A percentile compares a stretch with the other conserved stretches of the same genome.
phyloP scores from a whole-genome alignment of 2,797 vertebrate species.

The Rhabdomys pumilio region DNA sequence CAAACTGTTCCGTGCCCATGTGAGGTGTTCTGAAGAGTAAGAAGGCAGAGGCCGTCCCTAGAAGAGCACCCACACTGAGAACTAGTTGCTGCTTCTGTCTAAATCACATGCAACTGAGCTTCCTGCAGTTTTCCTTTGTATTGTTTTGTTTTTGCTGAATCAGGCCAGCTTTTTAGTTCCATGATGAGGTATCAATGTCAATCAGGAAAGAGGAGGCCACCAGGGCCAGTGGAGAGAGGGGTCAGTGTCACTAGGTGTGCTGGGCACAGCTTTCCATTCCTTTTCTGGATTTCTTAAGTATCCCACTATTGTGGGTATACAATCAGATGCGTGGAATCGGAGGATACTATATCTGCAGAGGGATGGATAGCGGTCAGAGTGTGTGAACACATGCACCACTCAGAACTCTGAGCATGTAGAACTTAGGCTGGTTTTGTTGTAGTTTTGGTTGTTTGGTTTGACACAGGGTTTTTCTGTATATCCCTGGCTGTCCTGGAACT shows the following conservation, averaged over 20 bases:
- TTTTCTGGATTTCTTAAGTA: neutral
- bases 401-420: neutral
- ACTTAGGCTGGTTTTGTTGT: neutral
- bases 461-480: neutral
- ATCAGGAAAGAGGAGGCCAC: neutral
- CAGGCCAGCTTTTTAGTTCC: neutral
- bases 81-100: neutral
- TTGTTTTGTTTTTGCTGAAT: neutral
- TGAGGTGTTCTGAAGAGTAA: neutral
- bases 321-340: neutral
- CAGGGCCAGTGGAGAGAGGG: neutral
- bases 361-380: neutral
- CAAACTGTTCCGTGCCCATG: neutral
- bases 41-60: neutral
- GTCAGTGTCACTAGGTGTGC: neutral
- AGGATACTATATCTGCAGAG: neutral
- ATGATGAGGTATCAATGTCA: neutral
- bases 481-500: neutral
- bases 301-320: neutral
- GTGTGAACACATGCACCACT: neutral
- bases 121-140: neutral
- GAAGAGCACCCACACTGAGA: neutral
- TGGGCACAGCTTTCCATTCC: neutral
- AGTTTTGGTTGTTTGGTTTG: neutral
- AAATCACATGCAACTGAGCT: neutral